Evolutionary conservation across 92 coral and sea anemone genomes (phyloP), one percentile per base, ranked within the genome.

Genomic region (Metridium senile): DNA sequence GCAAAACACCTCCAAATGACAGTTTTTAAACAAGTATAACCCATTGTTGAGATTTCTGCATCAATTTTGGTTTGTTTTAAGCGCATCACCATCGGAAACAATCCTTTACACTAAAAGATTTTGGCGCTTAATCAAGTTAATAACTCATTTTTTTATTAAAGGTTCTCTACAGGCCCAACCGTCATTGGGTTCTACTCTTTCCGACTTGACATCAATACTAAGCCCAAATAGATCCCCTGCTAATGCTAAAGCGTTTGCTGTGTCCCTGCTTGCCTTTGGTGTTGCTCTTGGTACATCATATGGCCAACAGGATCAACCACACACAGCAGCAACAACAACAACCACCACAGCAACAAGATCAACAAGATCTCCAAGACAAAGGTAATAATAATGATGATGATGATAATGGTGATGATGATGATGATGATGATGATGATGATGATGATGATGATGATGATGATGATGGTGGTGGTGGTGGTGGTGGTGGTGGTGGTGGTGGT

Each of bases 231-330:
- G 67, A 9, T 13, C 25, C 2, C 16, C 3, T 10, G 56, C 67
- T 45, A 58, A 73, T 29, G 27, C 78, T 33, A 58, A 46, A 19
- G 78, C 78, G 0, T 73, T 73, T 34, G 78, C 78, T 18, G 78
- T 73, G 17, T 73, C 78, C 31, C 33, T 73, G 25, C 78, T 73
- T 16, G 78, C 78, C 17, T 73, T 73, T 58, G 78, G 78, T 29
- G 65, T 73, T 0, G 78, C 78, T 11, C 23, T 73, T 29, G 78
- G 78, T 11, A 58, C 78, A 21, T 20, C 68, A 23, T 33, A 43
- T 33, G 39, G 33, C 30, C 56, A 57, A 13, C 76, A 54, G 30
- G 29, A 29, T 1, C 32, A 72, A 1, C 74, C 46, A n/a, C 17
- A 10, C 4, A n/a, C 65, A 58, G 1, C 31, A 26, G 20, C 30